Conservation (phyloP, 1,140 invertebrate species). For the Metaphire vulgaris region DNA sequence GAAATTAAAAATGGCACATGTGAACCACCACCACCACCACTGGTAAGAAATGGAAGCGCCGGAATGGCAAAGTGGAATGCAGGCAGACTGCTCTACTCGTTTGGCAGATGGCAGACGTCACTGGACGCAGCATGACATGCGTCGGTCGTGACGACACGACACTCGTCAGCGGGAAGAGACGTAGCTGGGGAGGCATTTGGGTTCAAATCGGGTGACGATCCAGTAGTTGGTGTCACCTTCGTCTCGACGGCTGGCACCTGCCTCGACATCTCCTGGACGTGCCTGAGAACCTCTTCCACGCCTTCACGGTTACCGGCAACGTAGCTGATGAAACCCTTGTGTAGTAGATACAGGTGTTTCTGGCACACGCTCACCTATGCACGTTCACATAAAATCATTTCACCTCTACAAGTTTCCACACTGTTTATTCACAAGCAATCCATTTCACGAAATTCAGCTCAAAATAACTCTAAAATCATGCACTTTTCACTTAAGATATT, state of each 20-base stretch:
- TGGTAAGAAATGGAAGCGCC: too few relatives aligned
- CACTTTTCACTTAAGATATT: too few relatives aligned
- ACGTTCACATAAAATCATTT: too few relatives aligned
- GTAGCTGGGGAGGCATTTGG: neutral
- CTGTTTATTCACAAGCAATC: too few relatives aligned
- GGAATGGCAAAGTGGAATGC: too few relatives aligned
- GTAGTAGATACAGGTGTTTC: constrained; percentile 20
- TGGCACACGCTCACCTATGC: constrained; percentile 17
- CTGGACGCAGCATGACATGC: neutral
- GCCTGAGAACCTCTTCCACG: constrained; percentile 7
- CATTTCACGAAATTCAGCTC: too few relatives aligned
- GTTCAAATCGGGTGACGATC: neutral
- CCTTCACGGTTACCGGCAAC: constrained; percentile 6
- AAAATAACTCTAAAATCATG: too few relatives aligned
- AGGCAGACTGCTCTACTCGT: too few relatives aligned
- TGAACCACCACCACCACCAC: too few relatives aligned
- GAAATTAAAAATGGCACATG: too few relatives aligned
- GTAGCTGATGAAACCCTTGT: constrained; percentile 14
- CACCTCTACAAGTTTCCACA: too few relatives aligned
- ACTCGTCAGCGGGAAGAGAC: neutral
- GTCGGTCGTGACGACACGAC: neutral
- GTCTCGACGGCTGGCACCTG: neutral
- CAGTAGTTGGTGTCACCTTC: too few relatives aligned
- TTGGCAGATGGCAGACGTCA: neutral
- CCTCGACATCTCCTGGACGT: neutral